Base-by-base conservation (phyloP, 2,113 vertebrate species). In the Tragelaphus imberbis region DNA sequence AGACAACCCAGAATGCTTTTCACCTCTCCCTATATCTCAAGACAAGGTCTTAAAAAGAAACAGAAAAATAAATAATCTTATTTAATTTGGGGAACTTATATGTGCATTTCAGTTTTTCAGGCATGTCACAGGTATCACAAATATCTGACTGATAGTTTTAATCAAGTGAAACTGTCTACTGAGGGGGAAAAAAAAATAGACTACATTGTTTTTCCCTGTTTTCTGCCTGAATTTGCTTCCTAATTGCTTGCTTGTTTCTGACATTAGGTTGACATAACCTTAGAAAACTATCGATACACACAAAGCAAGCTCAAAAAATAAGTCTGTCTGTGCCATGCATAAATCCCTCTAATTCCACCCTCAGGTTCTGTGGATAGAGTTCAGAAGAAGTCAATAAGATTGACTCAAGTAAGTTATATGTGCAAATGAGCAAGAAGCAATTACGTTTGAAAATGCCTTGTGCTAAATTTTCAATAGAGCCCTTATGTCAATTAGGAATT, bases 311-410 rank as follows among this genome's bases (percentile, higher is more conserved):
- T 97, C 14, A 71, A 93, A 95, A 96, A 85, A 89, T 87, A 33
- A 49, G n/a, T 44, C 40, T 96, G 1, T 75, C 30, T 93, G 27
- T 80, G 19, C 84, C 87, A 88, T 40, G 51, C 87, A 97, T 65
- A 89, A 33, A 95, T 90, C 87, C 53, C 33, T 93, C 84, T 91
- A 84, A 96, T 94, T 96, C 86, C 65, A 19, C 82, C 94, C 81
- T 94, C 63, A 13, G 71, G 89, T 93, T 95, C 89, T 95, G 9
- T 80, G 71, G 68, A 82, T n/a, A 61, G 71, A 93, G n/a, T 58
- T 97, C 55, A 84, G 82, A 88, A 95, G 61, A 96, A 93, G 58
- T 86, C 82, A 94, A 8, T 87, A 89, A 85, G 47, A 96, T 94
- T 95, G 75, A 94, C 68, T 95, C 92, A 36, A 56, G 44, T 82